These are phyloP conservation scores for Chesias legatella DNA, from an alignment of 2,888 invertebrate genomes.

Conservation along the genomic window DNA sequence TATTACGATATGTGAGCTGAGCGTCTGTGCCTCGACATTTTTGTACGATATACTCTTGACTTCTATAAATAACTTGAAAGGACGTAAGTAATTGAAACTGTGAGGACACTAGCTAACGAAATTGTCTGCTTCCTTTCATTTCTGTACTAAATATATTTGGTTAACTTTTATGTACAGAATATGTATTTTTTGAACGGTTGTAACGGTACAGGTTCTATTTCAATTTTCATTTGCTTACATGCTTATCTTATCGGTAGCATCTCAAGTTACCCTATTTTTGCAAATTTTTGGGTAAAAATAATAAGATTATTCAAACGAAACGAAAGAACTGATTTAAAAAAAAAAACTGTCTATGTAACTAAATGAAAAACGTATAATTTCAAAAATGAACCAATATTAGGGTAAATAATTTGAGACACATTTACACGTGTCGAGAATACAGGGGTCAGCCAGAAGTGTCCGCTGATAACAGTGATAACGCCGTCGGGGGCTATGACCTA, in stretches of 20 bases:
- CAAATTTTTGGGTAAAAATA: too few species aligned
- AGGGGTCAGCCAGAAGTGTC: slow-evolving; percentile 11
- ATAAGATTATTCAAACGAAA: too few species aligned
- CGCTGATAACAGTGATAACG: slow-evolving; percentile 21
- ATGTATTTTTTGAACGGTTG: too few species aligned
- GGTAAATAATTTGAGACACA: neutral
- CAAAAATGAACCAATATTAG: neutral
- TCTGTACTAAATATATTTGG: neutral
- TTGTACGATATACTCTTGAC: slow-evolving; percentile 5
- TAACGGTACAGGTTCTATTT: too few species aligned
- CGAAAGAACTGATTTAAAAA: too few species aligned
- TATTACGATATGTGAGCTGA: slow-evolving; percentile 3
- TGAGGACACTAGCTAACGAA: slow-evolving; percentile 1
- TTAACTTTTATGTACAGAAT: too few species aligned
- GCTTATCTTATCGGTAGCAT: too few species aligned
- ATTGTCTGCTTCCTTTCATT: slow-evolving; percentile 6
- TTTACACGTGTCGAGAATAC: neutral
- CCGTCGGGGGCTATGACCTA: slow-evolving; percentile 18
- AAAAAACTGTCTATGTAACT: too few species aligned
- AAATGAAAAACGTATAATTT: too few species aligned
- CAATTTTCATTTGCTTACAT: too few species aligned
- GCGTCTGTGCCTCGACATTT: slow-evolving; percentile 9
- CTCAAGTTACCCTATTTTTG: too few species aligned
- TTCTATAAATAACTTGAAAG: slow-evolving; percentile 7
- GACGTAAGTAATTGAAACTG: slow-evolving; percentile 9